Evolutionary conservation across 2,113 vertebrate genomes (phyloP).

Genomic region (Erythrolamprus reginae): DNA sequence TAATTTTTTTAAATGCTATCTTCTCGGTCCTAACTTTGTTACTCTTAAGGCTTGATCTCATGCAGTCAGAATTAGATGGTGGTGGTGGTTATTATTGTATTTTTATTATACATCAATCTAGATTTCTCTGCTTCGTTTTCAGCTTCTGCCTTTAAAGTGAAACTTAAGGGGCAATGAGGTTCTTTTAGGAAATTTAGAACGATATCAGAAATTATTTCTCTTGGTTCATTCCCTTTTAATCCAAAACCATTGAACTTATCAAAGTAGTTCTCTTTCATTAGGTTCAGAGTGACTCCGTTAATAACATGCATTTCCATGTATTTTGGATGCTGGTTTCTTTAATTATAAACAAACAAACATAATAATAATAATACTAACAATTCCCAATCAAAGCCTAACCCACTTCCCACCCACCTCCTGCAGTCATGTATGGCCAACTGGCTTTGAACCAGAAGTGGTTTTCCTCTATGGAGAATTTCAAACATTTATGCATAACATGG

Average conservation of each 20-base stretch:
- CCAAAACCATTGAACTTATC: constrained; percentile 34
- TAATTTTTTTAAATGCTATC: no score
- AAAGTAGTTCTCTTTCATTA: constrained; percentile 32
- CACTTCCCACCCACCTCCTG: not conserved
- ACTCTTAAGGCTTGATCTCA: not conserved
- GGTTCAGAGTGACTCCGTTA: constrained; percentile 8
- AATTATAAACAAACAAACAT: constrained; percentile 60
- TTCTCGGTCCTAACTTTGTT: not conserved
- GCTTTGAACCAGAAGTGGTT: constrained; percentile 51
- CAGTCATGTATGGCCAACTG: constrained; percentile 51
- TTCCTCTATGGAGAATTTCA: constrained; percentile 42
- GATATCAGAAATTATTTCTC: not conserved
- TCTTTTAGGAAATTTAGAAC: not conserved
- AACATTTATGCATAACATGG: constrained; percentile 55
- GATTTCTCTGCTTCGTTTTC: not conserved
- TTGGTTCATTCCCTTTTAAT: constrained; percentile 14
- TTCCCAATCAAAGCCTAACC: constrained; percentile 27
- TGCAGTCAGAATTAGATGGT: not conserved
- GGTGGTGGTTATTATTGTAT: not conserved
- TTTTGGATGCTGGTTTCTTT: constrained; percentile 52
- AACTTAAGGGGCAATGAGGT: not conserved
- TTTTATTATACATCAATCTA: not conserved
- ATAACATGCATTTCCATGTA: constrained; percentile 33
- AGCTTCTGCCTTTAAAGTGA: not conserved
- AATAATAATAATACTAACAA: constrained; percentile 46